Evolutionary conservation across 2,113 vertebrate genomes (phyloP).

Genomic region (Syngnathoides biaculeatus): DNA sequence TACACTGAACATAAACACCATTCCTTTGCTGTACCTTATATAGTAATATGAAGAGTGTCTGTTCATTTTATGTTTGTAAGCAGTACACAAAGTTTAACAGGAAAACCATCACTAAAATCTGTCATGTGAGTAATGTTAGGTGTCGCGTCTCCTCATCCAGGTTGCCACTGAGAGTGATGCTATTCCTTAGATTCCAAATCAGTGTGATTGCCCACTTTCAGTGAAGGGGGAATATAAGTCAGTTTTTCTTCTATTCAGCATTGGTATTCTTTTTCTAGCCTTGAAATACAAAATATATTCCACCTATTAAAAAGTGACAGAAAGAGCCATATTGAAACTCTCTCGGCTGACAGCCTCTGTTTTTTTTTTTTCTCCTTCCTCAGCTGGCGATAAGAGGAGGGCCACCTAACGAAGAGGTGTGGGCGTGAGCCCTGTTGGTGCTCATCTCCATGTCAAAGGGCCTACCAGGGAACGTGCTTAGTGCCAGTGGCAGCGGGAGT

Average conservation of each 20-base stretch:
- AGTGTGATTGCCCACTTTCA: not conserved
- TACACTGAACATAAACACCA: not conserved
- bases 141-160: not conserved
- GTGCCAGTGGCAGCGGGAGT: conserved; percentile 33
- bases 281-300: not conserved
- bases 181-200: not conserved
- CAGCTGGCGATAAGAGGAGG: conserved; percentile 32
- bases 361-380: conserved; percentile 32
- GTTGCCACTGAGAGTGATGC: not conserved
- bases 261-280: not conserved
- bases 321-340: not conserved
- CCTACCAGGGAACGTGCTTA: conserved; percentile 30
- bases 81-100: not conserved
- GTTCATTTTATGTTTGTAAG: not conserved
- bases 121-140: not conserved
- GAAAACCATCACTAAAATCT: not conserved
- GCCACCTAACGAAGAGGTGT: conserved; percentile 39
- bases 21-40: not conserved
- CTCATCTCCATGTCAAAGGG: conserved; percentile 54
- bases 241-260: not conserved
- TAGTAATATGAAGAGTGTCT: not conserved
- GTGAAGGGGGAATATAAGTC: not conserved
- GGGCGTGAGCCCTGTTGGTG: conserved; percentile 44
- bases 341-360: conserved; percentile 16
- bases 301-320: not conserved